Conservation (phyloP, 2,888 invertebrate genomes). For the Trissolcus brochymenae region DNA sequence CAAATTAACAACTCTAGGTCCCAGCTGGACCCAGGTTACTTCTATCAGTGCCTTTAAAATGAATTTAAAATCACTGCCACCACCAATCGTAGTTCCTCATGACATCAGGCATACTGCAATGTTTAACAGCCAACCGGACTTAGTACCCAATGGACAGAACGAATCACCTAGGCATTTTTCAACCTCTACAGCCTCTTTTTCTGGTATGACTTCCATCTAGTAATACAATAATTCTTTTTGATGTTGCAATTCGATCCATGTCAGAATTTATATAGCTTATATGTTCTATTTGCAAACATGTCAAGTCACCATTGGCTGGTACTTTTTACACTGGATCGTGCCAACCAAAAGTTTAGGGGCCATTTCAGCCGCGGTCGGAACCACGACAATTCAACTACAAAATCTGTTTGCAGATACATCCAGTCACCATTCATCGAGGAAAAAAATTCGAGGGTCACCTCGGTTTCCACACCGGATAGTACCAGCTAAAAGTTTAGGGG, state of each 20-base stretch:
- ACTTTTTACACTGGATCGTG: too few relatives aligned
- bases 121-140: slow-evolving; percentile 74
- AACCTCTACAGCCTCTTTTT: slow-evolving; percentile 82
- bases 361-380: too few relatives aligned
- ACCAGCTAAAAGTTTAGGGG: slow-evolving; percentile 82
- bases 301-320: too few relatives aligned
- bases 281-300: too few relatives aligned
- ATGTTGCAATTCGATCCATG: neutral
- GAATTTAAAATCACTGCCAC: too few relatives aligned
- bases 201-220: slow-evolving; percentile 61
- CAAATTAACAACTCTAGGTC: too few relatives aligned
- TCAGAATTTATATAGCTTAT: too few relatives aligned
- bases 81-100: slow-evolving; percentile 51
- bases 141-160: slow-evolving; percentile 72
- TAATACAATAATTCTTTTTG: neutral
- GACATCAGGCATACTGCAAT: slow-evolving; percentile 73
- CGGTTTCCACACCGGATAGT: slow-evolving; percentile 85
- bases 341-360: too few relatives aligned
- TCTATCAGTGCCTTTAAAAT: too few relatives aligned
- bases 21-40: too few relatives aligned
- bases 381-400: too few relatives aligned
- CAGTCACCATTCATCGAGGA: slow-evolving; percentile 73
- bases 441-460: slow-evolving; percentile 84
- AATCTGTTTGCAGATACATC: slow-evolving; percentile 61
- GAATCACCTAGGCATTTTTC: slow-evolving; percentile 72